Evolutionary conservation across 2,888 invertebrate genomes (phyloP), one percentile per base, ranked within the genome.

Genomic region (Nyleta sp.): DNA sequence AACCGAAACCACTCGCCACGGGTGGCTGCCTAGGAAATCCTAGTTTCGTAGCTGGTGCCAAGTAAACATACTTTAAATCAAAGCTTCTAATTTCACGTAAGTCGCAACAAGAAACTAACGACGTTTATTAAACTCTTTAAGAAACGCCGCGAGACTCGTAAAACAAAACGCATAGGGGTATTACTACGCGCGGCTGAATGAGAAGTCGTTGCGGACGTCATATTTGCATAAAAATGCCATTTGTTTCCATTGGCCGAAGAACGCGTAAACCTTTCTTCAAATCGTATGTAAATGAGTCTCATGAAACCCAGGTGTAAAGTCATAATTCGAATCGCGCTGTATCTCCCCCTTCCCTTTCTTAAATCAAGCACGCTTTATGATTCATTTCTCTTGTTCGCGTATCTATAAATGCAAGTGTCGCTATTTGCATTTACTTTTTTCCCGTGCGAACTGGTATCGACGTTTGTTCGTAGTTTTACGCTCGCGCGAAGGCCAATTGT

Each of bases 181-280:
- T 44, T 73, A 60, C 65, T 31, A 46, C 81, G 78, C 62, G 81
- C 75, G 79, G 74, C 73, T 81, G 81, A 77, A 72, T 77, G 81
- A 81, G 72, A 82, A 80, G 81, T 76, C 76, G 78, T 77, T 77
- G 80, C 77, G 68, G 78, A 81, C 70, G 75, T 78, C 60, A 33
- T 70, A 87, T 87, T 87, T 86, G 84, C 87, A 86, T 87, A 86
- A 86, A 87, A 87, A 86, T 85, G 83, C 81, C 82, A 84, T 83
- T 85, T 82, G 81, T 86, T 85, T 84, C 84, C 84, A 85, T 85
- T 81, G 82, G 81, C 76, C 62, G 71, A 76, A 80, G 76, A 82
- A 67, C 81, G 80, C 68, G 81, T 77, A 82, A 68, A 72, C 82
- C 82, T 84, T 85, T 80, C 57, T 81, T 84, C 82, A 83, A 87